Evolutionary conservation across 2,888 invertebrate species (phyloP).

Genomic region (Mechanitis messenoides): DNA sequence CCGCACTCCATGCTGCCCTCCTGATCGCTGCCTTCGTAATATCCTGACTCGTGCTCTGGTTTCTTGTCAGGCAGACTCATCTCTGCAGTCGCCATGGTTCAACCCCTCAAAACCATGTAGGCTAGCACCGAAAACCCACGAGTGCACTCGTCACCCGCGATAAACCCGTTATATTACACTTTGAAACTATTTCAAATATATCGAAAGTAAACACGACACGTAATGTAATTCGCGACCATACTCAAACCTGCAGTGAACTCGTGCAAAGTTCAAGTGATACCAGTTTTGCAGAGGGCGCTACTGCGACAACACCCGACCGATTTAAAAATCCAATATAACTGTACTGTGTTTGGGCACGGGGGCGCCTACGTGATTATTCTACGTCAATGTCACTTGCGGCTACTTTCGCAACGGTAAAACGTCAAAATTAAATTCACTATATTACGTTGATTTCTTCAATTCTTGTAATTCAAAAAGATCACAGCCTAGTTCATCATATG

Average conservation of each 20-base stretch:
- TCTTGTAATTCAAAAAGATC: slow-evolving; percentile 41
- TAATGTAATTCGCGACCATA: slow-evolving; percentile 54
- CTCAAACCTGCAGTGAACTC: slow-evolving; percentile 45
- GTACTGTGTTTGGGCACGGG: slow-evolving; percentile 33
- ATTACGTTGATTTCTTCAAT: neutral
- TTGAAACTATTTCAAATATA: slow-evolving; percentile 33
- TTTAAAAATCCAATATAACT: slow-evolving; percentile 42
- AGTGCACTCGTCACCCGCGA: slow-evolving; percentile 34
- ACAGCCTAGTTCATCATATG: slow-evolving; percentile 48
- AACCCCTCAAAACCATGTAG: slow-evolving; percentile 66
- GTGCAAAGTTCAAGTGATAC: slow-evolving; percentile 53
- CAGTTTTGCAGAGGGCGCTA: slow-evolving; percentile 59
- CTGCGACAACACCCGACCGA: slow-evolving; percentile 40
- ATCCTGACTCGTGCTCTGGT: slow-evolving; percentile 88
- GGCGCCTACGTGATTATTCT: slow-evolving; percentile 42
- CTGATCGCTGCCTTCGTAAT: slow-evolving; percentile 85
- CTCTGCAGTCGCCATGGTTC: slow-evolving; percentile 72
- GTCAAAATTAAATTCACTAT: slow-evolving; percentile 53
- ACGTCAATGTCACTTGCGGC: slow-evolving; percentile 46
- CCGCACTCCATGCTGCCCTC: slow-evolving; percentile 77
- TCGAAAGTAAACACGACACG: slow-evolving; percentile 68
- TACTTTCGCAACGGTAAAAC: slow-evolving; percentile 56
- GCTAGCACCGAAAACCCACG: slow-evolving; percentile 28
- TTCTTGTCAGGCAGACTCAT: slow-evolving; percentile 80
- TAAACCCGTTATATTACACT: slow-evolving; percentile 16